Conservation (phyloP, 2,888 invertebrate genomes). For the Rhamphomyia laevipes region DNA sequence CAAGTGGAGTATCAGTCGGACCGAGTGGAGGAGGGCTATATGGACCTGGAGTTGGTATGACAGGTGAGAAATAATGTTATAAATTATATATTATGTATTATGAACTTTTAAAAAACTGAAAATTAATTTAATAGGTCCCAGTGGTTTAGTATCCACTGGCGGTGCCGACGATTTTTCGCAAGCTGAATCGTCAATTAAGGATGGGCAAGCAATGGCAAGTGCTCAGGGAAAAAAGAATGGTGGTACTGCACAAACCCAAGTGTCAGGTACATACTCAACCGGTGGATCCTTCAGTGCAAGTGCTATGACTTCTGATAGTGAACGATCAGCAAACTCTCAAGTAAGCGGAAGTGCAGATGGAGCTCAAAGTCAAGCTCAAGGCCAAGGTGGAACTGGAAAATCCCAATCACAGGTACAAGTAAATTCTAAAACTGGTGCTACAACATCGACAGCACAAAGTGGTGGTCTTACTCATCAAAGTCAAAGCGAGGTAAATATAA, state of each 20-base stretch:
- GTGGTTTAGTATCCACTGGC: slow-evolving; percentile 8
- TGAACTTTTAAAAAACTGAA: too few relatives aligned
- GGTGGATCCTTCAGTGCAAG: slow-evolving; percentile 72
- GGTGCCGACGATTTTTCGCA: slow-evolving; percentile 53
- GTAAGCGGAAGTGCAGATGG: slow-evolving; percentile 59
- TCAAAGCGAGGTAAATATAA: slow-evolving; percentile 31
- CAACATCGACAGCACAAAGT: slow-evolving; percentile 63
- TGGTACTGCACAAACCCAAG: slow-evolving; percentile 70
- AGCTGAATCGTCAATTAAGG: slow-evolving; percentile 44
- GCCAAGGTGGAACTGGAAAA: slow-evolving; percentile 58
- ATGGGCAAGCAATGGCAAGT: slow-evolving; percentile 63
- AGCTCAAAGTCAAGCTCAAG: slow-evolving; percentile 63
- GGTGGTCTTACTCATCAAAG: slow-evolving; percentile 63
- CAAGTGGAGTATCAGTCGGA: not conserved
- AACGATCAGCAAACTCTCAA: slow-evolving; percentile 54
- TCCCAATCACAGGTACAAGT: slow-evolving; percentile 68
- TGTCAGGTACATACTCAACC: slow-evolving; percentile 66
- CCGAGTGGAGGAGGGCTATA: slow-evolving; percentile 13
- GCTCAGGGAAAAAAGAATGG: slow-evolving; percentile 65
- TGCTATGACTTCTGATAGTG: slow-evolving; percentile 64
- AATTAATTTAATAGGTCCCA: slow-evolving; percentile 3
- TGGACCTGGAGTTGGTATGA: too few relatives aligned
- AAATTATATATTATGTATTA: too few relatives aligned
- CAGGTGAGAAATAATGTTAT: too few relatives aligned
- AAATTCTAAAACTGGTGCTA: slow-evolving; percentile 62